Conservation (phyloP, 2,888 invertebrate species). For the Gortyna flavago region DNA sequence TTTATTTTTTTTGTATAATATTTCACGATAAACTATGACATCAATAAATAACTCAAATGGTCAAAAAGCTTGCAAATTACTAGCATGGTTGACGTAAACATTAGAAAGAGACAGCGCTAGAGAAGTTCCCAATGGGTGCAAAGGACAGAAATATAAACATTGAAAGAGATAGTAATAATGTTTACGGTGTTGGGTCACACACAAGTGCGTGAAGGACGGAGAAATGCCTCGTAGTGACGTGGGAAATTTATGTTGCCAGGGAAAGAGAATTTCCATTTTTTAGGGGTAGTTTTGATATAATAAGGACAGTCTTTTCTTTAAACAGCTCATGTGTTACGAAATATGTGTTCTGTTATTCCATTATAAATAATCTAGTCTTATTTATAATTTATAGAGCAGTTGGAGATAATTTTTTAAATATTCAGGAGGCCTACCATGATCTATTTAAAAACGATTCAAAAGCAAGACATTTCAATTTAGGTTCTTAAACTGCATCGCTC, state of each 20-base stretch:
- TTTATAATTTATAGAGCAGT: neutral
- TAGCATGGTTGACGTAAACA: slow-evolving; percentile 10
- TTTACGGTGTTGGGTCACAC: slow-evolving; percentile 23
- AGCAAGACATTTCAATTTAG: too few relatives aligned
- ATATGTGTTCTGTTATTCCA: neutral
- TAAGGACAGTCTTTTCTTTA: neutral
- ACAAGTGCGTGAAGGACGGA: slow-evolving; percentile 66
- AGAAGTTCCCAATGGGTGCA: neutral
- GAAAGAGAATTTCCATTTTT: slow-evolving; percentile 5
- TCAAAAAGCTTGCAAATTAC: neutral
- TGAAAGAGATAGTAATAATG: slow-evolving; percentile 55
- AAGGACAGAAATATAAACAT: slow-evolving; percentile 33
- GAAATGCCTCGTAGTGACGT: slow-evolving; percentile 59
- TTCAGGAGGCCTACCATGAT: too few relatives aligned
- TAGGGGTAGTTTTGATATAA: neutral
- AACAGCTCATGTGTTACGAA: neutral
- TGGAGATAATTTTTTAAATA: neutral
- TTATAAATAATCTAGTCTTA: neutral
- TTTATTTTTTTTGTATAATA: too few relatives aligned
- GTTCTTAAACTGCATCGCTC: too few relatives aligned
- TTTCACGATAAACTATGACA: too few relatives aligned
- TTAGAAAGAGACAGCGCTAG: slow-evolving; percentile 16
- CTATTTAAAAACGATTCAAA: too few relatives aligned
- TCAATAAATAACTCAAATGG: neutral
- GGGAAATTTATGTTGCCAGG: slow-evolving; percentile 61